These are phyloP conservation scores for Aphodius sticticus DNA, from an alignment of 2,888 invertebrate genomes.

Conservation along the genomic window DNA sequence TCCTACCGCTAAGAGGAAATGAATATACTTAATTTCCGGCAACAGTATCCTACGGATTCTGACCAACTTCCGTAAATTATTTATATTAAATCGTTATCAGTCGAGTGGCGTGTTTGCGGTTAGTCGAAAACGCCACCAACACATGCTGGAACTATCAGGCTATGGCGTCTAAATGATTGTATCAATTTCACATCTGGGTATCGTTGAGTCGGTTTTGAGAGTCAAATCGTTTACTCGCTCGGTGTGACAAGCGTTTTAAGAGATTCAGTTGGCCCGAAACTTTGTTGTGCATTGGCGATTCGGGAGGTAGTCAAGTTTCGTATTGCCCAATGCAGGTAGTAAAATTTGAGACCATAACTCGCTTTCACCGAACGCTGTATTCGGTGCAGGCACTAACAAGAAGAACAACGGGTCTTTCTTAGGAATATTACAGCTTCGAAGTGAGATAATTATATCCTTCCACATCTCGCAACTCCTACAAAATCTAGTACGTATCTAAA, in stretches of 20 bases:
- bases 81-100: not conserved
- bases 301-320: conserved; percentile 14
- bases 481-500: not conserved
- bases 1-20: not conserved
- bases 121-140: not conserved
- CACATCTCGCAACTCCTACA: not conserved
- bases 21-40: not conserved
- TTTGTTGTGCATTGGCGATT: not conserved
- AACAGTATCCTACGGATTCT: too few relatives aligned
- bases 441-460: conserved; percentile 23
- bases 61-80: not conserved
- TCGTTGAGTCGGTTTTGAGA: not conserved
- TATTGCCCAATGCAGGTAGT: conserved; percentile 23
- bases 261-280: not conserved
- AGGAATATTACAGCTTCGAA: not conserved
- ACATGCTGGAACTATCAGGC: not conserved
- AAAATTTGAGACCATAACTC: conserved; percentile 21
- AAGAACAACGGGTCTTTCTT: not conserved
- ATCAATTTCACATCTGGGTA: not conserved
- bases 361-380: conserved; percentile 13
- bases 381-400: too few relatives aligned
- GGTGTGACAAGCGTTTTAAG: not conserved
- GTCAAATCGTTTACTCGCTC: too few relatives aligned
- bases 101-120: not conserved
- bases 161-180: not conserved